Percentiles rank a stretch among this genome's conserved stretches.
Evolutionary conservation across 2,888 invertebrate genomes (phyloP).

Genomic region (Ormyrus pomaceus): DNA sequence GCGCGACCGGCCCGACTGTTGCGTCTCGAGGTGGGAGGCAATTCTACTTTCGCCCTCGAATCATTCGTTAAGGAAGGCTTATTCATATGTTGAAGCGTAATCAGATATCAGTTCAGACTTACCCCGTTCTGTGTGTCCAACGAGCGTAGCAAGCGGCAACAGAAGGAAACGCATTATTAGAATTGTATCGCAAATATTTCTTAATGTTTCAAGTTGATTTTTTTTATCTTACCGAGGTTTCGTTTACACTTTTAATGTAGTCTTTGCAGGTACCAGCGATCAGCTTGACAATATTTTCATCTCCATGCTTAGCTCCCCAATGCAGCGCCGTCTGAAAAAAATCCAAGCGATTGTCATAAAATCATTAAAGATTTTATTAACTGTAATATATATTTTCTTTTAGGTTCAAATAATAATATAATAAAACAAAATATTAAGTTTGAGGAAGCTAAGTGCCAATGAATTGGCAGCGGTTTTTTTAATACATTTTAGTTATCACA

Average conservation of each 20-base stretch:
- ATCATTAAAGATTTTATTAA: no score
- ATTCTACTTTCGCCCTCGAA: neutral
- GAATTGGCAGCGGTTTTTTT: no score
- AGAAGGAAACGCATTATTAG: conserved; percentile 5
- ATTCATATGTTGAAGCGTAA: neutral
- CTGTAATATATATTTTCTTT: no score
- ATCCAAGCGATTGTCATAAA: no score
- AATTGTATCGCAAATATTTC: neutral
- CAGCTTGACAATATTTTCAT: conserved; percentile 92
- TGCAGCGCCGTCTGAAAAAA: conserved; percentile 90
- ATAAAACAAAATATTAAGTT: no score
- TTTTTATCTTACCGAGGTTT: conserved; percentile 84
- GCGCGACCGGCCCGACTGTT: neutral
- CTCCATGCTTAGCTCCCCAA: conserved; percentile 97
- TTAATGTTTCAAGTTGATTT: neutral
- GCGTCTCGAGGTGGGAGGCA: neutral
- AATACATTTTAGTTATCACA: no score
- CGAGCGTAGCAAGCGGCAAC: neutral
- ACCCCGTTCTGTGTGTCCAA: conserved; percentile 30
- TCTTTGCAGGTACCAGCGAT: conserved; percentile 91
- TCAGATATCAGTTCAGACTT: conserved; percentile 5
- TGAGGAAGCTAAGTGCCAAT: no score
- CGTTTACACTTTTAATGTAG: conserved; percentile 83
- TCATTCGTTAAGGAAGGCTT: neutral
- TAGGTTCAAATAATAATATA: no score